phyloP scores from a whole-genome alignment of 2,888 invertebrate genomes.

The Nomada ferruginata region DNA sequence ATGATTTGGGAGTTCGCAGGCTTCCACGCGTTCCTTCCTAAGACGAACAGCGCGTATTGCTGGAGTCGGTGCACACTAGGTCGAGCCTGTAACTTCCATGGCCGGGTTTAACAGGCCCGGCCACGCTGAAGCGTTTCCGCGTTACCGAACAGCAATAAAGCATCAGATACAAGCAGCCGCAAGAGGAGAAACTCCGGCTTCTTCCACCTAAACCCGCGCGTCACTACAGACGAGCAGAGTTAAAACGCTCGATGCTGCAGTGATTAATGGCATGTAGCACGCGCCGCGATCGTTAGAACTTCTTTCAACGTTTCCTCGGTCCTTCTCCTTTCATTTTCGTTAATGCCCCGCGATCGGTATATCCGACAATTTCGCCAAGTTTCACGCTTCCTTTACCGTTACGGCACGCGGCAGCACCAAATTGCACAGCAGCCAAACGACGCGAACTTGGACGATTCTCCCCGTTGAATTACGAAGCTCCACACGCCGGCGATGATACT shows the following conservation, averaged over 20 bases:
- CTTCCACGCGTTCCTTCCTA: neutral
- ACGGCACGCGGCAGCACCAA: neutral
- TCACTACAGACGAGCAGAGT: conserved; percentile 53
- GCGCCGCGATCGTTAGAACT: conserved; percentile 62
- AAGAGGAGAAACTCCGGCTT: conserved; percentile 39
- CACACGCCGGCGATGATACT: neutral
- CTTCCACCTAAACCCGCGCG: conserved; percentile 6
- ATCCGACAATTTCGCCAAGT: conserved; percentile 1
- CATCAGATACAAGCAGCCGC: conserved; percentile 61
- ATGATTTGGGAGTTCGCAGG: conserved; percentile 20
- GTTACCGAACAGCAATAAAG: conserved; percentile 58
- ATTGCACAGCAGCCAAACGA: neutral
- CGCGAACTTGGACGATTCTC: conserved; percentile 7
- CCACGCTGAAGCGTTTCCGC: conserved; percentile 45
- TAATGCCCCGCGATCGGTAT: conserved; percentile 26
- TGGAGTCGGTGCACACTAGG: neutral
- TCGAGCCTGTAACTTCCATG: conserved; percentile 63
- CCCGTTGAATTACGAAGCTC: neutral
- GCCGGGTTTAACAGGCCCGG: conserved; percentile 59
- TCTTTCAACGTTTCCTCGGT: conserved; percentile 37
- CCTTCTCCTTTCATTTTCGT: conserved; percentile 8
- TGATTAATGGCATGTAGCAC: conserved; percentile 60
- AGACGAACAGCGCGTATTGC: conserved; percentile 11
- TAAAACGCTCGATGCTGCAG: conserved; percentile 62
- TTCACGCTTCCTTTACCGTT: neutral